A percentile compares a stretch with the other conserved stretches of the same genome.
phyloP scores from a whole-genome alignment of 2,797 vertebrate genomes.

The Ctenopoma multispine region DNA sequence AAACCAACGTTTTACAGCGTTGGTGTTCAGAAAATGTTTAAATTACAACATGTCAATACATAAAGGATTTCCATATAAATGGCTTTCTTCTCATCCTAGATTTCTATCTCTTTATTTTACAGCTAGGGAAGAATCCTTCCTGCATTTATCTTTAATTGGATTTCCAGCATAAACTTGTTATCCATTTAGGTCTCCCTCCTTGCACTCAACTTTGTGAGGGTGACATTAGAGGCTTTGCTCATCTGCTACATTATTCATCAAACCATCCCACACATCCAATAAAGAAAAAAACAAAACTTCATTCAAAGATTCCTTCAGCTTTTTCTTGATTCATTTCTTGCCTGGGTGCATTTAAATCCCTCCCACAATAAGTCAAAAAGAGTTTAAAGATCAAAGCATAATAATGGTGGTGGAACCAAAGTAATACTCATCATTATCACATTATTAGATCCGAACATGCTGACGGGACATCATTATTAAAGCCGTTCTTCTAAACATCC shows the following conservation, averaged over 20 bases:
- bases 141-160: constrained; percentile 80
- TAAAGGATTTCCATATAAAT: constrained; percentile 75
- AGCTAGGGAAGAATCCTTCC: constrained; percentile 60
- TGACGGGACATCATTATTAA: constrained; percentile 1
- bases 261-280: constrained; percentile 38
- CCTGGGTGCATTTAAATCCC: constrained; percentile 33
- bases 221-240: constrained; percentile 64
- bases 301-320: constrained; percentile 45
- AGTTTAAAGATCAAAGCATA: constrained; percentile 33
- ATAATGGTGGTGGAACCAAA: constrained; percentile 5
- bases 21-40: constrained; percentile 18
- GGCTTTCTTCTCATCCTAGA: constrained; percentile 54
- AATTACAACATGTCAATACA: constrained; percentile 50
- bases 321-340: constrained; percentile 31
- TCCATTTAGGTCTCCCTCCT: constrained; percentile 52
- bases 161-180: constrained; percentile 72
- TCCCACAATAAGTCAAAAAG: constrained; percentile 21
- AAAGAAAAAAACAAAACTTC: constrained; percentile 36
- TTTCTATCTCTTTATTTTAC: constrained; percentile 59
- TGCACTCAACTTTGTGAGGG: constrained; percentile 64
- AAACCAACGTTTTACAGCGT: constrained; percentile 14
- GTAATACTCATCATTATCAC: constrained; percentile 4
- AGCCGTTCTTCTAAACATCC: background rate
- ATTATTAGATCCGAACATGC: background rate
- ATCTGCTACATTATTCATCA: constrained; percentile 73